A percentile compares a stretch with the other conserved stretches of the same genome.
phyloP scores from a whole-genome alignment of 1,140 invertebrate genomes.

The Macrobrachium rosenbergii region DNA sequence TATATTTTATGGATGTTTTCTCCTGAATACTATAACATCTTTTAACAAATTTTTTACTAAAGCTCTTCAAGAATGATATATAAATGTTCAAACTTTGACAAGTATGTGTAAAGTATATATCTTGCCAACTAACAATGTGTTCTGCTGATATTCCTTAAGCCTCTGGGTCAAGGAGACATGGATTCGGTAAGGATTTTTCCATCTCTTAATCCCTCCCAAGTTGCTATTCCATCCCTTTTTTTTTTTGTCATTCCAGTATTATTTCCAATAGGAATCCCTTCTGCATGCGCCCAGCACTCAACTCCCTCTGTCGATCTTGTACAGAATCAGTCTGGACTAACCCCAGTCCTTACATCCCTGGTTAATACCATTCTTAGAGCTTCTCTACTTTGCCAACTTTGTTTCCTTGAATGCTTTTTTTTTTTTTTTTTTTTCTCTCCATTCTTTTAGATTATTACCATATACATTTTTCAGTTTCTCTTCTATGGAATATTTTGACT shows the following conservation, averaged over 20 bases:
- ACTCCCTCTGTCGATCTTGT: no score
- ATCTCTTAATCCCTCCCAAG: neutral
- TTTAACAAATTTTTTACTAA: no score
- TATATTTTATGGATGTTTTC: no score
- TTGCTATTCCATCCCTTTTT: neutral
- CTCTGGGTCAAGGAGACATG: constrained; percentile 63
- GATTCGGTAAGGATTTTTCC: constrained; percentile 59
- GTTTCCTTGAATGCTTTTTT: neutral
- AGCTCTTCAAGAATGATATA: no score
- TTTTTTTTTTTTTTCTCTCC: constrained; percentile 2
- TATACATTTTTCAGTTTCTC: neutral
- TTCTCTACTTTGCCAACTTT: no score
- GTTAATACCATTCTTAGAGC: no score
- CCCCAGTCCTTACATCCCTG: neutral
- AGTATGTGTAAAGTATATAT: neutral
- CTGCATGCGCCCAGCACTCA: no score
- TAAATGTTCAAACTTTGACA: no score
- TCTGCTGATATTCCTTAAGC: constrained; percentile 48
- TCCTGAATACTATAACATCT: no score
- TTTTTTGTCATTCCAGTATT: neutral
- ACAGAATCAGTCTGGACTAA: neutral
- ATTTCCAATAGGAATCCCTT: neutral
- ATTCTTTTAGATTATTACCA: no score
- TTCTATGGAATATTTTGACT: no score
- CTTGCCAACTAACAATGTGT: constrained; percentile 25